These are phyloP conservation scores for Huso huso DNA, from an alignment of 2,797 vertebrate genomes.

Conservation along the genomic window DNA sequence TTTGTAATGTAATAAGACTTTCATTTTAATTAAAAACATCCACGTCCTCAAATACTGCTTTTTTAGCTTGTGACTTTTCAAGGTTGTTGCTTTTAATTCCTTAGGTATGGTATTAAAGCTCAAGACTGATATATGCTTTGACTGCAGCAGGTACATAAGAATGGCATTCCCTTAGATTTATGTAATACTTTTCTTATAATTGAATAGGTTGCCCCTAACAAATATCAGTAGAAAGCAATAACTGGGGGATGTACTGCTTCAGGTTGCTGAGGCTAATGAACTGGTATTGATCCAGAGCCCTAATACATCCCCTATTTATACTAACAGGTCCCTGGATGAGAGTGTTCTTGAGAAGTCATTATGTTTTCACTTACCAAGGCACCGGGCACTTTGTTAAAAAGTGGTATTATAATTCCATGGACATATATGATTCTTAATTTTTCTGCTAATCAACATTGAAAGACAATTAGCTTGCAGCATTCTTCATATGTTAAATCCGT, in stretches of 20 bases:
- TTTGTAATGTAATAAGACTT: too few species aligned
- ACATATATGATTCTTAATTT: not conserved
- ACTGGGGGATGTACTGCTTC: not conserved
- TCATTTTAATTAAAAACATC: too few species aligned
- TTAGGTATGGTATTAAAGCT: not conserved
- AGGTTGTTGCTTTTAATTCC: slow-evolving; percentile 19
- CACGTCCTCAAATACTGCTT: too few species aligned
- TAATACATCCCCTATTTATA: not conserved
- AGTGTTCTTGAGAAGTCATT: not conserved
- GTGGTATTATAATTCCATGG: not conserved
- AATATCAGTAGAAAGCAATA: not conserved
- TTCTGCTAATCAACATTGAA: slow-evolving; percentile 3
- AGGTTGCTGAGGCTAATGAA: not conserved
- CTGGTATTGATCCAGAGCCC: not conserved
- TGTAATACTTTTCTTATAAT: slow-evolving; percentile 4
- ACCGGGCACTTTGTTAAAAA: not conserved
- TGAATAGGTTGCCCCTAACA: not conserved
- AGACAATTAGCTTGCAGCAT: too few species aligned
- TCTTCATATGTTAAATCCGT: not conserved
- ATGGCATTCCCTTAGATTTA: not conserved
- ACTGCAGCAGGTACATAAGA: not conserved
- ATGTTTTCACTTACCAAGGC: not conserved
- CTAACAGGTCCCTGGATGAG: not conserved
- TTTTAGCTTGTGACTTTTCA: not conserved
- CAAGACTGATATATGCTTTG: too few species aligned